Evolutionary conservation across 1,140 invertebrate genomes (phyloP), one percentile per base, ranked within the genome.

Genomic region (Potamilus streckersoni): DNA sequence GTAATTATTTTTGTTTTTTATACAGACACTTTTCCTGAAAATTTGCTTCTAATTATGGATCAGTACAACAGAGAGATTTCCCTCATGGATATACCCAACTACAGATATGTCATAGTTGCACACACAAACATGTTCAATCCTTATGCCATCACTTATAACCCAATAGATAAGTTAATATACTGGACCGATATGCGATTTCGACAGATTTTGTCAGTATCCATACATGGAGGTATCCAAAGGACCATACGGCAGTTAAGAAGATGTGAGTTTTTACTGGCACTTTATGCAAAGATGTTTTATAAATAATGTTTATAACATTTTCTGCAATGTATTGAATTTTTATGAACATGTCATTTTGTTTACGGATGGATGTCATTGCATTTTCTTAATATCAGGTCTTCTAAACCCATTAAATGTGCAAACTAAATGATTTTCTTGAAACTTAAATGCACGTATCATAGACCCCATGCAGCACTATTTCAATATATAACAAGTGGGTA

Each of bases 131-230:
- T 80, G 68, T 76, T 81, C 31, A 83, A 80, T 64, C 84, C 96
- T 0, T 94, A 97, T 67, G 95, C 95, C 27, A 94, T 98, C 12
- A 97, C 97, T 86, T 98, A 96, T 90, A 96, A 98, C 91, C 94
- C 95, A 0, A 92, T 95, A 17, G 94, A 94, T 56, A 93, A 93
- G 73, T 92, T 93, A 76, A 92, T 97, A 56, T 98, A 97, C 87
- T 97, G 96, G 94, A 96, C 95, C 74, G 97, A 98, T 89, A 95
- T 97, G 17, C 93, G 92, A 1, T 92, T 93, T 73, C 93, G 93
- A 79, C 92, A 92, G 20, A 97, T 97, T 58, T 92, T 94, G 75
- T 93, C 93, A 78, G 91, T 93, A 4, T 91, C 92, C 8, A 94
- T 95, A 83, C 94, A 96, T 89, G 96, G 96, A 17, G 74, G 64